Evolutionary conservation across 2,888 invertebrate species (phyloP).

Genomic region (Siphonodentalium dalli): DNA sequence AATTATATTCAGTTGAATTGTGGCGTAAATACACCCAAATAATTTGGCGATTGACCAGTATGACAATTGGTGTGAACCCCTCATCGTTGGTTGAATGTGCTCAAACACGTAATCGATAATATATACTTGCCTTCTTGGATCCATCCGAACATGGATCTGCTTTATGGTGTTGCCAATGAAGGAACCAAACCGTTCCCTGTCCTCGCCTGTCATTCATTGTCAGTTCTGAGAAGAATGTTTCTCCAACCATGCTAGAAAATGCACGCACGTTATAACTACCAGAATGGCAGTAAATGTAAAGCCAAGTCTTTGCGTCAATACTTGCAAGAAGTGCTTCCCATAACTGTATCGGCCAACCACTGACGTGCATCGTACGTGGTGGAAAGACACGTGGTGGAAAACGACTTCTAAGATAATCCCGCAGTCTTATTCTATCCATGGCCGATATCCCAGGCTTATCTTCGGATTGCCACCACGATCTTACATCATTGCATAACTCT

Average conservation of each 20-base stretch:
- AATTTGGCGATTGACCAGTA: too few species aligned
- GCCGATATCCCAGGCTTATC: slow-evolving; percentile 16
- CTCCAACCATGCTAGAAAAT: slow-evolving; percentile 22
- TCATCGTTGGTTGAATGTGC: too few species aligned
- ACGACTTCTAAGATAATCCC: slow-evolving; percentile 10
- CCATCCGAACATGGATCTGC: slow-evolving; percentile 22
- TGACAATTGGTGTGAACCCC: too few species aligned
- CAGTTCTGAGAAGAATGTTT: slow-evolving; percentile 22
- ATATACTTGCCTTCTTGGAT: slow-evolving; percentile 23
- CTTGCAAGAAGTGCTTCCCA: slow-evolving; percentile 22
- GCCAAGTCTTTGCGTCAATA: slow-evolving; percentile 15
- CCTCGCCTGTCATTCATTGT: slow-evolving; percentile 7
- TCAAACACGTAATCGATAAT: too few species aligned
- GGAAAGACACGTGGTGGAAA: slow-evolving; percentile 16
- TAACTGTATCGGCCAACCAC: slow-evolving; percentile 23
- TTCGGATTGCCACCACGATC: slow-evolving; percentile 27
- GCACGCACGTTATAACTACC: slow-evolving; percentile 18
- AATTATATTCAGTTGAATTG: too few species aligned
- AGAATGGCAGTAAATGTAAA: slow-evolving; percentile 7
- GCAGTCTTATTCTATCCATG: slow-evolving; percentile 2
- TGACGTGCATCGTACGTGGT: slow-evolving; percentile 10
- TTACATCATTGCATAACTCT: slow-evolving; percentile 20
- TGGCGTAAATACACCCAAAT: too few species aligned
- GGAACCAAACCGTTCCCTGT: slow-evolving; percentile 21
- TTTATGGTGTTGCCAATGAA: slow-evolving; percentile 21